phyloP scores from a whole-genome alignment of 2,888 invertebrate genomes.

The Myopa tessellatipennis region DNA sequence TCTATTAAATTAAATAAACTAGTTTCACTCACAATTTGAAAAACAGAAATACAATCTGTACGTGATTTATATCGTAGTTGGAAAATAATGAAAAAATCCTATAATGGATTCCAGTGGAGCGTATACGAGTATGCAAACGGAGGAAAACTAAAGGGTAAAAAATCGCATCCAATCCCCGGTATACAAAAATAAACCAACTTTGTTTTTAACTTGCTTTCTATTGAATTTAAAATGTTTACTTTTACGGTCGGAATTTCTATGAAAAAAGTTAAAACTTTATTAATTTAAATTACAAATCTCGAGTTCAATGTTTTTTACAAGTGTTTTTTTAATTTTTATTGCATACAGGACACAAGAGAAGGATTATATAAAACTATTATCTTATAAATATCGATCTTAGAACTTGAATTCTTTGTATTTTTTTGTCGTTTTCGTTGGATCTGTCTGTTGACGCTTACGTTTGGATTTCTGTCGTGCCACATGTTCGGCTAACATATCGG shows the following conservation, averaged over 20 bases:
- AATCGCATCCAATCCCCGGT: too few species aligned
- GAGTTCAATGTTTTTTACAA: too few species aligned
- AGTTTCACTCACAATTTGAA: constrained; percentile 26
- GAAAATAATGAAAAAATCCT: not conserved
- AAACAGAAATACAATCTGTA: not conserved
- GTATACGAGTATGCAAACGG: too few species aligned
- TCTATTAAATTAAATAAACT: constrained; percentile 30
- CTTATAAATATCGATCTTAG: constrained; percentile 67
- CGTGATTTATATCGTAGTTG: not conserved
- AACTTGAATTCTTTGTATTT: constrained; percentile 99
- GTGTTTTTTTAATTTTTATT: too few species aligned
- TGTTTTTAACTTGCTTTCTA: too few species aligned
- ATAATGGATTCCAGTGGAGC: not conserved
- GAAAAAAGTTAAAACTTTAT: too few species aligned
- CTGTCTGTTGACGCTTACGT: constrained; percentile 90
- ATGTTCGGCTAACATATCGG: constrained; percentile 99
- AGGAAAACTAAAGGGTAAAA: too few species aligned
- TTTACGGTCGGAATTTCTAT: too few species aligned
- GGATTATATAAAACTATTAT: not conserved
- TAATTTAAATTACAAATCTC: too few species aligned
- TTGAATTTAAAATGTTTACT: too few species aligned
- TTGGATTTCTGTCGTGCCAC: constrained; percentile 96
- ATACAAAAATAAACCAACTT: too few species aligned
- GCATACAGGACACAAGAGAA: too few species aligned
- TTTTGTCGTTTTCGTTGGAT: constrained; percentile 88